These are phyloP conservation scores for Natrix natrix DNA, from an alignment of 2,797 vertebrate genomes.

Conservation along the genomic window DNA sequence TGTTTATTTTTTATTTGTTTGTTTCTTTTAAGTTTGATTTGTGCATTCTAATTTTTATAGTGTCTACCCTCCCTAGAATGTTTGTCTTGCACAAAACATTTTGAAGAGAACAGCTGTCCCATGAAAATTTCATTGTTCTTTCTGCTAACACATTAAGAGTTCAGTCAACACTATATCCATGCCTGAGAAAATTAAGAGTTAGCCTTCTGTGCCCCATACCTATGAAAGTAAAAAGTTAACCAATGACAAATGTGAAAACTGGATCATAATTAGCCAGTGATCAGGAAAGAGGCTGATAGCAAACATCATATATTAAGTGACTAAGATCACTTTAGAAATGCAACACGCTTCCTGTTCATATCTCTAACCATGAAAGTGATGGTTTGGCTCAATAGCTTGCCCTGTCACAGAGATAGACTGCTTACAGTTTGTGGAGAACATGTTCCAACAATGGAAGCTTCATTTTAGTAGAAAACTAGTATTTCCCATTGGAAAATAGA, in stretches of 20 bases:
- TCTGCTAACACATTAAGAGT: constrained; percentile 43
- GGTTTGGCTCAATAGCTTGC: not conserved
- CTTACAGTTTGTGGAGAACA: not conserved
- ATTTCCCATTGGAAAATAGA: not conserved
- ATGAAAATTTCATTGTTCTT: constrained; percentile 59
- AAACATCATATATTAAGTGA: not conserved
- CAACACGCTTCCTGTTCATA: not conserved
- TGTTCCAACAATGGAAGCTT: not conserved
- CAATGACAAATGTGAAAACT: rapidly evolving
- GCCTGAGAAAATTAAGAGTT: constrained; percentile 34
- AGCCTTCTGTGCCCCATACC: constrained; percentile 26
- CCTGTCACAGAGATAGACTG: not conserved
- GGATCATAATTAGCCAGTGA: not conserved
- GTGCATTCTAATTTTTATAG: not conserved
- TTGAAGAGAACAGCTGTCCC: constrained; percentile 38
- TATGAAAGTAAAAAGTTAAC: constrained; percentile 29
- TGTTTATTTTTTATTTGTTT: not conserved
- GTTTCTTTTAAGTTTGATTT: constrained; percentile 41
- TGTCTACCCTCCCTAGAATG: constrained; percentile 9
- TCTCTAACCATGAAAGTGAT: not conserved
- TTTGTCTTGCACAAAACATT: constrained; percentile 18
- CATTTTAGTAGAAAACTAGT: not conserved
- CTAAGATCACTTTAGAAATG: not conserved
- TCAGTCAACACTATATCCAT: constrained; percentile 33
- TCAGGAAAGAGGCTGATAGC: not conserved